phyloP scores from a whole-genome alignment of 2,888 invertebrate genomes.

The Lepidocyrtinus sp. region DNA sequence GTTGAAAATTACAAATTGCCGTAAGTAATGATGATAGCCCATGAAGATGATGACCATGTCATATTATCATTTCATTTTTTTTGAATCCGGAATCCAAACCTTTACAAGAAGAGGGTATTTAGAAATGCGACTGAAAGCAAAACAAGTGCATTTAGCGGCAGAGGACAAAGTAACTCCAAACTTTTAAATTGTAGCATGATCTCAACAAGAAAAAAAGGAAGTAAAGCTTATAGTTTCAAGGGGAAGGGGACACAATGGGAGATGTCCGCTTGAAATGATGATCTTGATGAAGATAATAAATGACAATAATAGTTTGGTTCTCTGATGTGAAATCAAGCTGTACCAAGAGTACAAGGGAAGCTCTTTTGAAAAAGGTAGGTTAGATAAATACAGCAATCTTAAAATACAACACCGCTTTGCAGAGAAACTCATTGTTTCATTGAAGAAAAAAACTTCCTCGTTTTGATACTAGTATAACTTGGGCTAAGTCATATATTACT shows the following conservation, averaged over 20 bases:
- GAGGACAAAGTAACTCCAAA: too few relatives aligned
- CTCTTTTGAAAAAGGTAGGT: too few relatives aligned
- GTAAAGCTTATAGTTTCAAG: too few relatives aligned
- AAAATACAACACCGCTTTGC: too few relatives aligned
- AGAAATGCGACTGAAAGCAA: too few relatives aligned
- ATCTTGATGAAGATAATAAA: constrained; percentile 12
- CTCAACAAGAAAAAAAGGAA: too few relatives aligned
- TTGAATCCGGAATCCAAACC: not conserved
- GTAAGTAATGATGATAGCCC: constrained; percentile 26
- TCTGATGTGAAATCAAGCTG: not conserved
- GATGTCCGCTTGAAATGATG: constrained; percentile 21
- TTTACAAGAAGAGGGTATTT: too few relatives aligned
- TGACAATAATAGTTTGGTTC: not conserved
- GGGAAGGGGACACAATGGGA: constrained; percentile 22
- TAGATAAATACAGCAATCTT: too few relatives aligned
- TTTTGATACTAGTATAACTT: not conserved
- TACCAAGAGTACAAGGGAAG: constrained; percentile 7
- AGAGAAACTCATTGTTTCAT: not conserved
- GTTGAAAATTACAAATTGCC: constrained; percentile 20
- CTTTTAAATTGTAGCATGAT: too few relatives aligned
- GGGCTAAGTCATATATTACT: too few relatives aligned
- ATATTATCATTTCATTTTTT: constrained; percentile 3
- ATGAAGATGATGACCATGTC: not conserved
- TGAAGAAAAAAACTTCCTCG: not conserved
- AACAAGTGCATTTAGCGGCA: too few relatives aligned